Base-by-base conservation (phyloP, 2,797 vertebrate genomes). In the Alosa sapidissima region DNA sequence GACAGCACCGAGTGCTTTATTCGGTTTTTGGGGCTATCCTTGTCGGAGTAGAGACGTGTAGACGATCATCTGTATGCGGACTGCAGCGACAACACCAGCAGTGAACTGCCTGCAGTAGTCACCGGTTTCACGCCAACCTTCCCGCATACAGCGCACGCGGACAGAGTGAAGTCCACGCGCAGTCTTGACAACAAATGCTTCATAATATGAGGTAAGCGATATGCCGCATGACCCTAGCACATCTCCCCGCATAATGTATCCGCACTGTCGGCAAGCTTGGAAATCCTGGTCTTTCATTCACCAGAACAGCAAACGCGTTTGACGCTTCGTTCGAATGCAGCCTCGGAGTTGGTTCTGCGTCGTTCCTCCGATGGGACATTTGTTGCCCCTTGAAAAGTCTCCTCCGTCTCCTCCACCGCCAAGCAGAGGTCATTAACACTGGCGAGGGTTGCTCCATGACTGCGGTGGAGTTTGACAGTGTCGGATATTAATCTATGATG, bases 1-100 rank as follows among this genome's bases (percentile, higher is more conserved):
- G 16, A 78, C 41, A 5, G 10, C 72, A 5, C 16, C 19, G 5
- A 47, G 16, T 47, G 68, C 68, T 75, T 41, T 41, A 41, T 47
- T 47, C 2, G 72, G 41, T 19, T 45, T 21, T 47, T 41, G 72
- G 41, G 72, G 5, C 16, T 78, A 47, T 21, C 41, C 36, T 47
- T 78, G 72, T 21, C 16, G 41, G 72, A 78, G 41, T 72, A 24
- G 47, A 21, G 47, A 24, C 81, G 82, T 81, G 81, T 51, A 72
- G 84, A 41, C 84, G 47, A 24, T 60, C n/a, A 60, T 58, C 54
- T 84, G n/a, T 54, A 89, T 89, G 93, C 89, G 90, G 89, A 92
- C 92, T 91, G 93, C 94, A 93, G 94, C 90, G 92, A 87, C 88
- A 83, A 88, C 51, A 49, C 47, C 86, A 81, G 87, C 86, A 81